Conservation (phyloP, 2,888 invertebrate species). For the Proisotoma minuta region DNA sequence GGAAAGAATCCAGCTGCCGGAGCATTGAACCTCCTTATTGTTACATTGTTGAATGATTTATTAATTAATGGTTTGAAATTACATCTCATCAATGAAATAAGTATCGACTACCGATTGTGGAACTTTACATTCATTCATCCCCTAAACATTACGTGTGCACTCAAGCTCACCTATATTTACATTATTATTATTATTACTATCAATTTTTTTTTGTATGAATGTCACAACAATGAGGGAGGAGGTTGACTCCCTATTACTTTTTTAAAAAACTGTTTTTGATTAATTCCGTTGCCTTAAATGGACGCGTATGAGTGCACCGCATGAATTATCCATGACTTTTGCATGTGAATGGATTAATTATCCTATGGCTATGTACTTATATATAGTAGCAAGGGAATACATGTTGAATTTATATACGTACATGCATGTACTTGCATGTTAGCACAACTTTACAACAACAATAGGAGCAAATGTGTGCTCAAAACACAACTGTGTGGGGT, state of each 20-base stretch:
- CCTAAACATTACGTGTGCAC: too few species aligned
- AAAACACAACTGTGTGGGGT: conserved; percentile 1
- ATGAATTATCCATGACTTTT: conserved; percentile 47
- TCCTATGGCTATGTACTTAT: conserved; percentile 4
- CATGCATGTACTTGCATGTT: not conserved
- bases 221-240: too few species aligned
- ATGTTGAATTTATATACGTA: not conserved
- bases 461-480: not conserved
- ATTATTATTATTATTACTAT: too few species aligned
- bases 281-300: too few species aligned
- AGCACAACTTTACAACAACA: too few species aligned
- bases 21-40: conserved; percentile 4
- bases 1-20: conserved; percentile 5
- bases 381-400: not conserved
- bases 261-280: not conserved
- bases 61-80: conserved; percentile 44
- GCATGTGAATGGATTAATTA: conserved; percentile 45
- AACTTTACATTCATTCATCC: too few species aligned
- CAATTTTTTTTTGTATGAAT: too few species aligned
- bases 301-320: conserved; percentile 2
- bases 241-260: too few species aligned
- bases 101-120: conserved; percentile 18
- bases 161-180: too few species aligned
- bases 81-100: conserved; percentile 27
- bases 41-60: conserved; percentile 41